These are phyloP conservation scores for Brachyistius frenatus DNA, from an alignment of 2,113 vertebrate species.

Conservation along the genomic window DNA sequence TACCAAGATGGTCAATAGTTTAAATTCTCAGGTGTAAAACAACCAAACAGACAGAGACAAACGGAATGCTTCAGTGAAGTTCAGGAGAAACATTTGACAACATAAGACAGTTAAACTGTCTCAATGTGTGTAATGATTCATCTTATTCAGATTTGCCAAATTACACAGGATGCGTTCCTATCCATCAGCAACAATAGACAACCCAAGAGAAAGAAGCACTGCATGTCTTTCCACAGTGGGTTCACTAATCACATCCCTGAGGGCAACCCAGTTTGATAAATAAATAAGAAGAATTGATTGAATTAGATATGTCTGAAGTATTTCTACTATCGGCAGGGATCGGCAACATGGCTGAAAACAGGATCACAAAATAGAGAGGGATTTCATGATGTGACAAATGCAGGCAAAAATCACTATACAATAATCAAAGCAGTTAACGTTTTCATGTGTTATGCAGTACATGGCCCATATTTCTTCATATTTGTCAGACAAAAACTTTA, in stretches of 20 bases:
- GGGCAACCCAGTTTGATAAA: too few relatives aligned
- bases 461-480: not conserved
- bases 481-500: not conserved
- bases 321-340: not conserved
- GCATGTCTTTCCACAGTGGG: not conserved
- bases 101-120: not conserved
- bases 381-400: not conserved
- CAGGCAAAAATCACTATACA: not conserved
- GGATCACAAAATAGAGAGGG: too few relatives aligned
- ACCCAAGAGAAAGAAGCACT: not conserved
- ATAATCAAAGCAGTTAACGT: not conserved
- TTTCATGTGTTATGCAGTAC: not conserved
- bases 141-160: not conserved
- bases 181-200: conserved; percentile 7
- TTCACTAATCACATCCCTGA: not conserved
- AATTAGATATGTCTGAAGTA: not conserved
- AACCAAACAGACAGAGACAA: conserved; percentile 1
- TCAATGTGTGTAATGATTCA: conserved; percentile 8
- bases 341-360: not conserved
- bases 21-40: not conserved
- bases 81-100: not conserved
- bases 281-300: not conserved
- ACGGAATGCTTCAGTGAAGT: not conserved
- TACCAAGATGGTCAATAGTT: not conserved
- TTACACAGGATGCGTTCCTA: too few relatives aligned